Base-by-base conservation (phyloP, 2,888 invertebrate species). In the Frankliniella fusca region DNA sequence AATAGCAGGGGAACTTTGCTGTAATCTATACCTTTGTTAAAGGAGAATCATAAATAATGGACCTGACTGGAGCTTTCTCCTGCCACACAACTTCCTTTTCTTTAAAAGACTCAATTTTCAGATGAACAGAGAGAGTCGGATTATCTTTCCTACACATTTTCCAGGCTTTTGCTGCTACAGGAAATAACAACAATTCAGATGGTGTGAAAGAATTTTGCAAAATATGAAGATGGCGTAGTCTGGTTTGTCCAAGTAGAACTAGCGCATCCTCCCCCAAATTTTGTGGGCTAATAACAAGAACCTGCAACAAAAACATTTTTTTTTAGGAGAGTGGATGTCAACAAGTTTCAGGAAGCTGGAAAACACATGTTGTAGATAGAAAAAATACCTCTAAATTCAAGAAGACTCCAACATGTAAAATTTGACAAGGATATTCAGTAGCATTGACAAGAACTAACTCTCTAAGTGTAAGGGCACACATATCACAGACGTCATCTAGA, bases 331-430 rank as follows among this genome's bases (percentile, higher is more conserved):
- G 70, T 70, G 70, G 20, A 70, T 23, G 23, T 27, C 79, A 12
- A 3, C 2, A n/a, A 27, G 1, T 23, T 27, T 27, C 9, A 79
- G 38, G 23, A 9, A n/a, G 80, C 12, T n/a, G 12, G 23, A 5
- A 23, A 18, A n/a, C 9, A 76, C 23, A 76, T 27, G 8, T 76
- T 76, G 7, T 11, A 23, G 27, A 27, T 23, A 27, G 12, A 50
- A 65, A 5, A 81, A 81, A 85, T 87, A 92, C 93, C 86, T 91
- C 89, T 82, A 96, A 90, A 87, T 94, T 93, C 48, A 94, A 87
- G 87, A 96, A 95, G 49, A 94, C 91, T 0, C 94, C 94, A 48
- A 93, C 91, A 86, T 95, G 94, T 83, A 94, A 88, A 28, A 95
- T 89, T 50, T 93, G 92, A 85, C 92, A 94, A 80, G 91, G 91